Evolutionary conservation across 1,140 invertebrate genomes (phyloP).

Genomic region (Penaeus vannamei): DNA sequence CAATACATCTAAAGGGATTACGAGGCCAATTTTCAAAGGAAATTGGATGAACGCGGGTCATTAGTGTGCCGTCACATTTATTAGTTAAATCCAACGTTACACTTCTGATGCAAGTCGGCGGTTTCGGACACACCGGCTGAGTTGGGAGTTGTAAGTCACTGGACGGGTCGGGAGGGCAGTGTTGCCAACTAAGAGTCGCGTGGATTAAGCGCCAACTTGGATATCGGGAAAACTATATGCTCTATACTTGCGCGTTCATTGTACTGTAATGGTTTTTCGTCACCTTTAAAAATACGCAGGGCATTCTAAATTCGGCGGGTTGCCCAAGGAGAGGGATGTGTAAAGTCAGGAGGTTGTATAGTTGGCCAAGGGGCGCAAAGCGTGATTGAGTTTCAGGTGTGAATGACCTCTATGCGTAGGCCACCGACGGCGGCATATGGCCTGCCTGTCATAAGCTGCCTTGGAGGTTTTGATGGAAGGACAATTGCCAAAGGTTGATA

Average conservation of each 20-base stretch:
- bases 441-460: constrained; percentile 19
- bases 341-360: too few species aligned
- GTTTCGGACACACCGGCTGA: constrained; percentile 38
- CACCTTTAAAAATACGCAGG: too few species aligned
- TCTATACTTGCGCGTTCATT: too few species aligned
- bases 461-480: constrained; percentile 43
- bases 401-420: constrained; percentile 51
- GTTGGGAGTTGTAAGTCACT: constrained; percentile 39
- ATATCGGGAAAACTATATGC: too few species aligned
- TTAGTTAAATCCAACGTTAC: not conserved
- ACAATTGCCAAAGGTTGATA: constrained; percentile 47
- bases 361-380: constrained; percentile 20
- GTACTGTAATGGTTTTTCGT: too few species aligned
- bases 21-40: not conserved
- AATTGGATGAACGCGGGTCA: not conserved
- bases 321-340: too few species aligned
- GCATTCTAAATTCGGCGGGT: too few species aligned
- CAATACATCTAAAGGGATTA: not conserved
- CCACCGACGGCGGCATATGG: constrained; percentile 41
- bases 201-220: too few species aligned
- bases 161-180: not conserved
- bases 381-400: constrained; percentile 30
- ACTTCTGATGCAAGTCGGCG: not conserved
- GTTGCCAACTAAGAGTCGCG: not conserved
- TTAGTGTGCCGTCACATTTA: not conserved